Evolutionary conservation across 1,140 invertebrate genomes (phyloP).

Genomic region (Rhopalosiphum maidis): DNA sequence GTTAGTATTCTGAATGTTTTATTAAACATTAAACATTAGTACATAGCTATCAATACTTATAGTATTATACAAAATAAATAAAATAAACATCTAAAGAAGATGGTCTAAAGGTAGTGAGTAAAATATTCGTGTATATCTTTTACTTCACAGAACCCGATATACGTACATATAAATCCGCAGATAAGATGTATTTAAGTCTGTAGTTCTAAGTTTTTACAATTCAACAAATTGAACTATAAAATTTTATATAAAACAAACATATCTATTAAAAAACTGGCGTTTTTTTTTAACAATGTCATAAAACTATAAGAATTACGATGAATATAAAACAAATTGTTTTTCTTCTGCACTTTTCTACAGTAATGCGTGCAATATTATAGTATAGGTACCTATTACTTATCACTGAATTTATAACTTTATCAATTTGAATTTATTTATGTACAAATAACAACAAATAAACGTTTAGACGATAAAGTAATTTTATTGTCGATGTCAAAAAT

Average conservation of each 20-base stretch:
- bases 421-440: neutral
- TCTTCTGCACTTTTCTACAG: neutral
- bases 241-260: neutral
- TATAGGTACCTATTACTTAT: neutral
- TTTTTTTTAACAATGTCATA: neutral
- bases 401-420: neutral
- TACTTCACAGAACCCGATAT: too few species aligned
- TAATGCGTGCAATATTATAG: neutral
- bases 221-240: too few species aligned
- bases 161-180: too few species aligned
- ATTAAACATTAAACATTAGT: too few species aligned
- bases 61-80: too few species aligned
- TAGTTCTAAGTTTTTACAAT: neutral
- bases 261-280: neutral
- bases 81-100: too few species aligned
- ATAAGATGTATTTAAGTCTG: neutral
- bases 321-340: neutral
- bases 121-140: too few species aligned
- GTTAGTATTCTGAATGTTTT: too few species aligned
- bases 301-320: neutral
- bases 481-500: neutral
- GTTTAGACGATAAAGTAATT: neutral
- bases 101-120: too few species aligned
- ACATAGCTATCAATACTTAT: too few species aligned
- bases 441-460: neutral